Percentiles rank a stretch among this genome's conserved stretches.
Conservation (phyloP, 2,113 vertebrate species). For the Zeus faber region DNA sequence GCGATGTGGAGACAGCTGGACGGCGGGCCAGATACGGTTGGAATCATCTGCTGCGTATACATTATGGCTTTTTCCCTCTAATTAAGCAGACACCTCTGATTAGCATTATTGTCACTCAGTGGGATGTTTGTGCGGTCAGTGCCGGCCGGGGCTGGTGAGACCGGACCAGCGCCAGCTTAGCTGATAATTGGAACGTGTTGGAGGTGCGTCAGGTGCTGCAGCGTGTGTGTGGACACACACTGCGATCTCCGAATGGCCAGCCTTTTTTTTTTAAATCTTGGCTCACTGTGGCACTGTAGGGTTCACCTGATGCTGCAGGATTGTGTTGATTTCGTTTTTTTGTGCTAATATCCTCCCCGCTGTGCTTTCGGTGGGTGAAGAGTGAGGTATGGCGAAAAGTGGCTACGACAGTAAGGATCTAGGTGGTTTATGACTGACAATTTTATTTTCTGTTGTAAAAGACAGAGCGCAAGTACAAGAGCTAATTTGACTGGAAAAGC, state of each 20-base stretch:
- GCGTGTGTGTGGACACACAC: slow-evolving; percentile 11
- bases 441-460: no score
- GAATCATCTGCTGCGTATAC: slow-evolving; percentile 16
- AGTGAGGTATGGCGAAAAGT: no score
- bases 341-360: not conserved
- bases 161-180: slow-evolving; percentile 13
- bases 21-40: not conserved
- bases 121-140: slow-evolving; percentile 12
- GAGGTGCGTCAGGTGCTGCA: slow-evolving; percentile 35
- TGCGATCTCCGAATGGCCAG: slow-evolving; percentile 8
- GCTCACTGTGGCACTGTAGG: slow-evolving; percentile 29
- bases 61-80: slow-evolving; percentile 34
- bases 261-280: slow-evolving; percentile 20
- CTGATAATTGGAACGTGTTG: slow-evolving; percentile 46
- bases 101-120: slow-evolving; percentile 41
- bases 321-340: not conserved
- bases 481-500: no score
- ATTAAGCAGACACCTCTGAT: slow-evolving; percentile 51
- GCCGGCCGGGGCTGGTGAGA: not conserved
- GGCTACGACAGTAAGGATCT: no score
- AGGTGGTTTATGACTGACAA: no score
- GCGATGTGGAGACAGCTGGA: slow-evolving; percentile 7
- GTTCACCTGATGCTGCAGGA: no score
- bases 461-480: no score
- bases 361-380: no score